Base-by-base conservation (phyloP, 92 coral and sea anemone genomes). In the Blastomussa wellsi region DNA sequence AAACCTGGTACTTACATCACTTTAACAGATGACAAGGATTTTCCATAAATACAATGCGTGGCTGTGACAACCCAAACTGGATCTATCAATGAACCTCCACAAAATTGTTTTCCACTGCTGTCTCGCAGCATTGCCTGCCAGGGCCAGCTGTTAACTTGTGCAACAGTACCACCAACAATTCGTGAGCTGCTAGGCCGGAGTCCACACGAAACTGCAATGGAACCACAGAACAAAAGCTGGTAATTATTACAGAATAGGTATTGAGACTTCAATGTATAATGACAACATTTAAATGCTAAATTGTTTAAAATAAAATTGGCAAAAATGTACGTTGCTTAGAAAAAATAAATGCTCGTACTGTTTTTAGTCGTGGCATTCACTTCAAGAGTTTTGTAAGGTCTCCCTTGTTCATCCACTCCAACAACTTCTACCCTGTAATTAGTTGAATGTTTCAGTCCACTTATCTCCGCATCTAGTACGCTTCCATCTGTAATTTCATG, bases 91-190 rank as follows among this genome's bases (percentile, higher is more conserved):
- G 66, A 47, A 26, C 79, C 79, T 28, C 79, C 79, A 19, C 79
- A 75, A 49, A 75, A 75, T 24, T 75, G 79, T 13, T 26, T 47
- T 13, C 79, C 79, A 32, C n/a, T 15, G 24, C 79, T 49, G 55
- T 29, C 11, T 19, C 3, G 33, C 14, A 75, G 62, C 79, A 75
- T 75, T 29, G 79, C 79, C 41, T 75, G 79, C 79, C 79, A 77
- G 31, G 66, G 80, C 80, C 80, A 77, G 66, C 80, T 29, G 42
- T 77, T 53, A 16, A 77, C 26, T 31, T 47, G 66, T 20, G 80
- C 80, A 0, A 51, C 42, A 7, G 67, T 29, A 1, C 80, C 80
- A 12, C 66, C 66, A 53, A 75, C 79, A 12, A 75, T 75, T 28
- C 79, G 59, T 7, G 60, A 31, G 5, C 26, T 32, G 15, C 39